Evolutionary conservation across 2,888 invertebrate genomes (phyloP).

Genomic region (Pammene fasciana): DNA sequence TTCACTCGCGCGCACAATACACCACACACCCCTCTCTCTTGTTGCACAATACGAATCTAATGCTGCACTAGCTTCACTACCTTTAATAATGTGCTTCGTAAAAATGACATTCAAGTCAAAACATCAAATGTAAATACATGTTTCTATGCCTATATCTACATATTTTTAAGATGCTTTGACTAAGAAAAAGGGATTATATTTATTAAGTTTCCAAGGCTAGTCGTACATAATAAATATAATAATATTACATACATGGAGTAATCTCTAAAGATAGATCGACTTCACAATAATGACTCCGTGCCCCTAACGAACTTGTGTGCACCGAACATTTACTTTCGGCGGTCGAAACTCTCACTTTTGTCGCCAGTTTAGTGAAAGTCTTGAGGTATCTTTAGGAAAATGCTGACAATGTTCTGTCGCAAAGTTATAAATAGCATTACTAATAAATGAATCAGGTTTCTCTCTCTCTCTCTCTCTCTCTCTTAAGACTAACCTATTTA

Average conservation of each 20-base stretch:
- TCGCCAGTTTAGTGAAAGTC: slow-evolving; percentile 35
- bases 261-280: neutral
- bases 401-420: neutral
- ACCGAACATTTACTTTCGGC: slow-evolving; percentile 15
- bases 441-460: neutral
- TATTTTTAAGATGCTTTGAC: too few relatives aligned
- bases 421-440: neutral
- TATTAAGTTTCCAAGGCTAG: too few relatives aligned
- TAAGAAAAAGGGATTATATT: too few relatives aligned
- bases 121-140: too few relatives aligned
- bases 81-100: neutral
- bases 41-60: slow-evolving; percentile 33
- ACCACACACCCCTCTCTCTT: slow-evolving; percentile 41
- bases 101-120: neutral
- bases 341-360: slow-evolving; percentile 54
- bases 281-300: neutral
- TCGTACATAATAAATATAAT: too few relatives aligned
- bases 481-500: too few relatives aligned
- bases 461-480: too few relatives aligned
- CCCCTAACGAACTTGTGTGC: neutral
- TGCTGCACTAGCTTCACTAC: slow-evolving; percentile 14
- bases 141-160: neutral
- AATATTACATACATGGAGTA: too few relatives aligned
- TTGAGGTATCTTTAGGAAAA: neutral
- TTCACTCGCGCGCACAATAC: slow-evolving; percentile 54